Base-by-base conservation (phyloP, 2,888 invertebrate species). In the Ennomos quercinarius region DNA sequence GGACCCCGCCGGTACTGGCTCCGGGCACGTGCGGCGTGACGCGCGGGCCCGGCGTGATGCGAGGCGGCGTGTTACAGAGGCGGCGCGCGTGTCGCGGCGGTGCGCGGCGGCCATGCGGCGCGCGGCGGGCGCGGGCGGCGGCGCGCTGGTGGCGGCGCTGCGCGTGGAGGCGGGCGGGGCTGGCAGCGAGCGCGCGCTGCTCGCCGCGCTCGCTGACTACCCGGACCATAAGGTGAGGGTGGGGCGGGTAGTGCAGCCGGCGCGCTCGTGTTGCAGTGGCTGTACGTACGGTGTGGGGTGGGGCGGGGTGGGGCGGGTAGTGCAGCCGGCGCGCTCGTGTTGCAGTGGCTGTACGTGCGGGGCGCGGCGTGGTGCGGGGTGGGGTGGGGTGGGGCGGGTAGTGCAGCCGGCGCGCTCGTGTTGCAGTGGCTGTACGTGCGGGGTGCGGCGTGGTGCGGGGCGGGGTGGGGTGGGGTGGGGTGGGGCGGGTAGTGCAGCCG, bases 311-410 rank as follows among this genome's bases (percentile, higher is more conserved):
- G 95, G 73, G 83, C 95, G 63, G 89, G 93, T 0, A n/a, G 95
- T 95, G 87, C 93, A 97, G 68, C 95, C 95, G 74, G 97, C 87
- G 87, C 96, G 57, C 93, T n/a, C n/a, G n/a, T n/a, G n/a, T n/a
- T n/a, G n/a, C n/a, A n/a, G n/a, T n/a, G n/a, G n/a, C n/a, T n/a
- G n/a, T n/a, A n/a, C n/a, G n/a, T 96, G 75, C 95, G 52, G 96
- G 96, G 78, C 96, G 96, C 75, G 94, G 95, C 76, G 87, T 97
- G 61, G 86, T 84, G 76, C 81, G 83, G 64, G 84, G 85, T 83
- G 69, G 72, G 74, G 71, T 76, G 78, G 76, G 68, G 77, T 67
- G 70, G 73, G 94, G 37, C 93, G 61, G 94, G 95, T n/a, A n/a
- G n/a, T n/a, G n/a, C n/a, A 72, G 83, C 95, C 63, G 89, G 93